These are phyloP conservation scores for Empis livida DNA, from an alignment of 2,888 invertebrate genomes.

Conservation along the genomic window DNA sequence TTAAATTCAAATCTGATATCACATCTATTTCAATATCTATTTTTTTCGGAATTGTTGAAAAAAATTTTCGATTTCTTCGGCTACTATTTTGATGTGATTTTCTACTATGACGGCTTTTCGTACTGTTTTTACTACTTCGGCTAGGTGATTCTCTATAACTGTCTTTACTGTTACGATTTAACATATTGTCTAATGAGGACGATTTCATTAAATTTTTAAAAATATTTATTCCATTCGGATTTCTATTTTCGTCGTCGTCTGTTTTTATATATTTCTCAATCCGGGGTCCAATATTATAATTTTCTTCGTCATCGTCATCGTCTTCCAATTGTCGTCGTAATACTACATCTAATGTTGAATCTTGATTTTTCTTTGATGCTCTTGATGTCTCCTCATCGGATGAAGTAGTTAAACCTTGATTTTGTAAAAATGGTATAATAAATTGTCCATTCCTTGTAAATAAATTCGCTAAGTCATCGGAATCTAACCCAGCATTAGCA, in stretches of 20 bases:
- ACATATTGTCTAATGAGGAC: conserved; percentile 17
- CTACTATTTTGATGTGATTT: conserved; percentile 22
- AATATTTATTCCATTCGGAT: conserved; percentile 19
- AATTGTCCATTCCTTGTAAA: conserved; percentile 26
- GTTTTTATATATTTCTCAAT: conserved; percentile 20
- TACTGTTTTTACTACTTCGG: conserved; percentile 21
- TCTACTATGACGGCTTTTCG: conserved; percentile 28
- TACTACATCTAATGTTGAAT: conserved; percentile 33
- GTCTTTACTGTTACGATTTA: conserved; percentile 20
- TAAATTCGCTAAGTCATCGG: conserved; percentile 24
- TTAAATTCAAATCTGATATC: conserved; percentile 27
- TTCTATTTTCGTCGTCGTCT: conserved; percentile 14
- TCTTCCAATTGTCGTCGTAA: conserved; percentile 27
- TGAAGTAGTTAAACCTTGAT: conserved; percentile 33
- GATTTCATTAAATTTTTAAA: conserved; percentile 24
- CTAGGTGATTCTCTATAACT: conserved; percentile 12
- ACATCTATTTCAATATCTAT: conserved; percentile 15
- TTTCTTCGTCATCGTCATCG: conserved; percentile 18
- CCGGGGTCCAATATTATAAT: conserved; percentile 13
- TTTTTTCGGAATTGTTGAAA: conserved; percentile 13
- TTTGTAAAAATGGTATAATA: conserved; percentile 33
- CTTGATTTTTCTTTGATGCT: conserved; percentile 33
- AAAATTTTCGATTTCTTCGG: conserved; percentile 8
- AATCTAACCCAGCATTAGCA: conserved; percentile 28
- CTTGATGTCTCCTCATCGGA: conserved; percentile 34